Evolutionary conservation across 30 jellyfish, hydroid and myxozoan species (phyloP).

Genomic region (Aurelia aurita): DNA sequence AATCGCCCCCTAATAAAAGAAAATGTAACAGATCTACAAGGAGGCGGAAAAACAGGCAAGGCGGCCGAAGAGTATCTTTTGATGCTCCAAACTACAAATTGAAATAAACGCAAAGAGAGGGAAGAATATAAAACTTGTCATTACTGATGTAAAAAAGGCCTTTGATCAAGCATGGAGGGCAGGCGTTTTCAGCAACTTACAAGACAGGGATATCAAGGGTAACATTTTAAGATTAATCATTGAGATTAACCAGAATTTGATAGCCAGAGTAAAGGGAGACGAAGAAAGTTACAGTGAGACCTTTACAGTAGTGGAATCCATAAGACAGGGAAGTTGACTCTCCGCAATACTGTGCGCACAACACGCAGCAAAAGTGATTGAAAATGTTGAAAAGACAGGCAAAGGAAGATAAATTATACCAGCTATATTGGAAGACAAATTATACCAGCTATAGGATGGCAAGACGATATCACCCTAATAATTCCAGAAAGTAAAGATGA

Average conservation of each 20-base stretch:
- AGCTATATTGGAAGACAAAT: neutral
- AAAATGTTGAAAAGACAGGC: neutral
- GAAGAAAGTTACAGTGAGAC: neutral
- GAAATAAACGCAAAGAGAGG: too few species aligned
- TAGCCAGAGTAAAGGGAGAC: constrained; percentile 2
- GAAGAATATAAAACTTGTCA: too few species aligned
- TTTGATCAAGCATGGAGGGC: too few species aligned
- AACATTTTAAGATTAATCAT: neutral
- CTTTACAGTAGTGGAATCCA: constrained; percentile 4
- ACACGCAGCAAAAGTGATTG: neutral
- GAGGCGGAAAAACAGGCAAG: too few species aligned
- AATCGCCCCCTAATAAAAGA: too few species aligned
- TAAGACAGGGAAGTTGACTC: constrained; percentile 6
- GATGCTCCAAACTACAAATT: too few species aligned
- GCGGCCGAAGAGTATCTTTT: too few species aligned
- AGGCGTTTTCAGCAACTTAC: neutral
- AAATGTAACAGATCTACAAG: too few species aligned
- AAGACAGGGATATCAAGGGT: neutral
- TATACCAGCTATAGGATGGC: constrained; percentile 4
- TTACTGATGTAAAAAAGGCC: too few species aligned
- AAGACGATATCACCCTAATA: neutral
- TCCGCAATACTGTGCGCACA: constrained; percentile 7
- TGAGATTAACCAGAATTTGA: neutral
- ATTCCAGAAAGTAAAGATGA: constrained; percentile 2
- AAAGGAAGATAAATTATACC: too few species aligned